Conservation (phyloP, 2,113 vertebrate genomes). For the Puffinus mauretanicus region DNA sequence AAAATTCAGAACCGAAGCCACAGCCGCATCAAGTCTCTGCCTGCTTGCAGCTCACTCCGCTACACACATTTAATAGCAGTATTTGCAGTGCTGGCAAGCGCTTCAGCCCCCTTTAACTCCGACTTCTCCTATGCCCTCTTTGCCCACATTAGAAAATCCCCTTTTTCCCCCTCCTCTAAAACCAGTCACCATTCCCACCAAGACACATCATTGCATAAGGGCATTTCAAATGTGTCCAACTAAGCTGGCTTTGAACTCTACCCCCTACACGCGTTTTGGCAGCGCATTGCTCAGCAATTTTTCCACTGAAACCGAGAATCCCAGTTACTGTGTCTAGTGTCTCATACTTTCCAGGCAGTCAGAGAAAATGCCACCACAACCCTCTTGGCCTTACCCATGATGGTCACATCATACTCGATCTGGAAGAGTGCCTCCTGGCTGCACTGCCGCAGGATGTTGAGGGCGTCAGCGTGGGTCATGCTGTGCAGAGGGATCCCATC, state of each 20-base stretch:
- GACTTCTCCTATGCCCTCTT: neutral
- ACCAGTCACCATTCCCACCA: neutral
- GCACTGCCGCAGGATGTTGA: slow-evolving; percentile 89
- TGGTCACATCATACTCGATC: slow-evolving; percentile 93
- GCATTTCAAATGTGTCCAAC: neutral
- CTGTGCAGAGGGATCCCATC: slow-evolving; percentile 90
- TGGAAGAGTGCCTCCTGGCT: slow-evolving; percentile 93
- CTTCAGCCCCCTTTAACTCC: neutral
- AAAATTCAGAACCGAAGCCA: neutral
- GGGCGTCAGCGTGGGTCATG: slow-evolving; percentile 86
- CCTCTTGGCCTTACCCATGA: slow-evolving; percentile 86
- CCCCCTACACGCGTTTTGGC: neutral
- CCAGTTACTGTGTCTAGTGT: neutral
- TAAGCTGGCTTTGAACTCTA: neutral
- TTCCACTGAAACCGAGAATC: neutral
- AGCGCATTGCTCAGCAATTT: neutral
- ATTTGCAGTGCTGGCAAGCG: neutral
- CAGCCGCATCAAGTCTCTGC: neutral
- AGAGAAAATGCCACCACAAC: neutral
- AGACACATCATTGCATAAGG: neutral
- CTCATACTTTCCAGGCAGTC: neutral
- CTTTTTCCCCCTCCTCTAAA: neutral
- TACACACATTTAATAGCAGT: neutral
- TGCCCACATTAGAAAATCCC: neutral
- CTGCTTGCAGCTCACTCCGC: neutral